Evolutionary conservation across 1,140 invertebrate genomes (phyloP), one percentile per base, ranked within the genome.

Genomic region (Batillaria attramentaria): DNA sequence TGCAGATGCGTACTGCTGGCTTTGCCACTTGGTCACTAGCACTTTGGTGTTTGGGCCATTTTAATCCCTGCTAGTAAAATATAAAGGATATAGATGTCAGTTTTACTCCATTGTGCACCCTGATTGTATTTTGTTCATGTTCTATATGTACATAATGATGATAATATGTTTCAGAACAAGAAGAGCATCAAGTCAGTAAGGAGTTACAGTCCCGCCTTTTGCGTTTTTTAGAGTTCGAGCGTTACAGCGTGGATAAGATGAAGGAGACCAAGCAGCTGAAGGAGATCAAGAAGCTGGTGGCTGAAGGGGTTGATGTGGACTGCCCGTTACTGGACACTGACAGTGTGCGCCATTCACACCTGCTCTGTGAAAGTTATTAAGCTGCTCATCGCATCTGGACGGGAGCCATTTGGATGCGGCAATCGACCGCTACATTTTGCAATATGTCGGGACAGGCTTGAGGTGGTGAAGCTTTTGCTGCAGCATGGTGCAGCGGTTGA

Each of bases 121-220:
- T n/a, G n/a, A n/a, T n/a, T n/a, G n/a, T n/a, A n/a, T n/a, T n/a
- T n/a, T n/a, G n/a, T n/a, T n/a, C n/a, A n/a, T n/a, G n/a, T n/a
- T n/a, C n/a, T n/a, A n/a, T n/a, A n/a, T n/a, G n/a, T n/a, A n/a
- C n/a, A n/a, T n/a, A n/a, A n/a, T n/a, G n/a, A n/a, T n/a, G n/a
- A n/a, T n/a, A n/a, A n/a, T n/a, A n/a, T n/a, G n/a, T n/a, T n/a
- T n/a, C n/a, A n/a, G n/a, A n/a, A n/a, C n/a, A n/a, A n/a, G n/a
- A n/a, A n/a, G n/a, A n/a, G n/a, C 57, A 24, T 24, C 57, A 5
- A 0, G 33, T 31, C 57, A 70, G 65, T 31, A 83, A 83, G 28
- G 82, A 81, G 28, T 39, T 83, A 69, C 82, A 83, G 70, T 83
- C 81, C 41, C 43, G 66, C 2, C 69, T 83, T 16, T 79, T 83